Base-by-base conservation (phyloP, 2,888 invertebrate genomes). In the Aleiodes leptofemur region DNA sequence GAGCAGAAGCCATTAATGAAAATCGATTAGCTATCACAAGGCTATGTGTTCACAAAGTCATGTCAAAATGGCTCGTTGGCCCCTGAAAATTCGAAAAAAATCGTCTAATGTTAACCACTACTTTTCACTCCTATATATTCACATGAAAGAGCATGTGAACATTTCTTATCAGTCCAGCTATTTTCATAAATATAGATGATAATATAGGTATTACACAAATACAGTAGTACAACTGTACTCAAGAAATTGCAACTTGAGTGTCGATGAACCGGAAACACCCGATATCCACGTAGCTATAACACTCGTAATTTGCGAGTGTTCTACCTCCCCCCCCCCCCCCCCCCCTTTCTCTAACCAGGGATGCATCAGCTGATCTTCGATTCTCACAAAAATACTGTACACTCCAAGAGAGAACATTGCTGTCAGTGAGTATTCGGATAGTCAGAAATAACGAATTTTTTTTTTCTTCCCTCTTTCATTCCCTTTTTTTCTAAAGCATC, bases 1-100 rank as follows among this genome's bases (percentile, higher is more conserved):
- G 61, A 38, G 61, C 61, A 43, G 11, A 23, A 66, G 48, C 84
- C 82, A 84, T 83, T 84, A 85, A 84, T 82, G 85, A 83, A 84
- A 84, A 84, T 85, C 82, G 85, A 85, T 84, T 82, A 84, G 77
- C 82, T 83, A 84, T 84, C 84, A 81, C 76, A 9, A 43, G 7
- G 29, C 29, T 51, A 23, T 50, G 61, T 78, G 61, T 78, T 78
- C 80, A 82, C 79, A 80, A 76, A 66, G 73, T 77, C 78, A 78
- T 81, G 81, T 83, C 84, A 82, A 82, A 83, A 83, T 23, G 23
- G 82, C 83, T 79, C 74, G 55, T 73, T 74, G 48, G 69, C 23
- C 43, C 43, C 43, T 9, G 14, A n/a, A 23, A 23, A 43, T 61
- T 38, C 43, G 0, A 0, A 14, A 13, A 6, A 31, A 5, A 43